Percentiles rank a stretch among this genome's conserved stretches.
Conservation (phyloP, 2,888 invertebrate species). For the Margaritifera margaritifera region DNA sequence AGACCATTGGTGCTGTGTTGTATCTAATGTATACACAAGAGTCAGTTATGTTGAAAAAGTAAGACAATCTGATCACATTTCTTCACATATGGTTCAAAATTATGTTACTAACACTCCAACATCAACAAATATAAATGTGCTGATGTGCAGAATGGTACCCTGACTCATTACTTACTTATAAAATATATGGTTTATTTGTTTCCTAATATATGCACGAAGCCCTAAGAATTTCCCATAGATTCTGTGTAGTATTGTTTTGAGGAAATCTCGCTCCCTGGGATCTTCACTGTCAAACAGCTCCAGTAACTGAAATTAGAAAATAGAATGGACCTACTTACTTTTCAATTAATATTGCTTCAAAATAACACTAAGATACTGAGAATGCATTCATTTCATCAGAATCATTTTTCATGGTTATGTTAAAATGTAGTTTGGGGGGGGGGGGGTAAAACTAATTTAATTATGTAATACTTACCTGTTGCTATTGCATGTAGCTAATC, state of each 20-base stretch:
- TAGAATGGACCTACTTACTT: not conserved
- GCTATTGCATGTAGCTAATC: no score
- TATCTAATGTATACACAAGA: no score
- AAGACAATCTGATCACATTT: no score
- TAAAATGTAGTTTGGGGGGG: no score
- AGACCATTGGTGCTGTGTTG: no score
- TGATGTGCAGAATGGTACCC: not conserved
- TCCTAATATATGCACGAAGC: constrained; percentile 77
- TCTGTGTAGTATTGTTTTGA: constrained; percentile 71
- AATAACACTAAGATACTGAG: not conserved
- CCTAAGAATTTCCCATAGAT: constrained; percentile 73
- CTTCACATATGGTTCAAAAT: no score
- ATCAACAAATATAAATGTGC: not conserved
- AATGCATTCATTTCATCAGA: not conserved
- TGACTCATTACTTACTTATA: constrained; percentile 78
- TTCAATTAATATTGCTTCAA: not conserved
- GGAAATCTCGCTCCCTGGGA: constrained; percentile 75
- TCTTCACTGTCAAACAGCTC: constrained; percentile 72
- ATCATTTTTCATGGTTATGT: not conserved
- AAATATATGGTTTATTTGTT: constrained; percentile 98
- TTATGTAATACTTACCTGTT: no score
- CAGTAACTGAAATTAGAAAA: constrained; percentile 58
- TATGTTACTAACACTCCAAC: no score
- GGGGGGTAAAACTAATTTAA: no score
- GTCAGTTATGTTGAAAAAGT: no score